Evolutionary conservation across 2,888 invertebrate genomes (phyloP), one percentile per base, ranked within the genome.

Genomic region (Harpalus rubripes): DNA sequence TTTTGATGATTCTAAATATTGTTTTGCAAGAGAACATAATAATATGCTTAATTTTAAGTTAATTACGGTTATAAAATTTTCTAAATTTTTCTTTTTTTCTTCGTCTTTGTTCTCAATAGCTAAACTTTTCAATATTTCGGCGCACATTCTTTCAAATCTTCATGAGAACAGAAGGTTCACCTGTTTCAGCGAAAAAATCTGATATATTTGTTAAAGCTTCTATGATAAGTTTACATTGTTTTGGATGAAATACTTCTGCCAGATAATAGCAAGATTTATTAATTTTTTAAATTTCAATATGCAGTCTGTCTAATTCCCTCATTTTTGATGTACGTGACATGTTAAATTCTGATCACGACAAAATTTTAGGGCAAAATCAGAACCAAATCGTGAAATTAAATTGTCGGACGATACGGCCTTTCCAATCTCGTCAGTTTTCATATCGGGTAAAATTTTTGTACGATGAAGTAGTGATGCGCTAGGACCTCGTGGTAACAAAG

Each of bases 311-410:
- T n/a, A 74, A 16, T 74, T 74, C 74, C 16, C 74, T 41, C 74
- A 74, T 41, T 18, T 41, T 52, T 44, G 74, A 15, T 44, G 15
- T n/a, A 74, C 16, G 44, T 74, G 74, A 44, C 15, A 8, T 26
- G 8, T 15, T 74, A 74, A 74, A 74, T 74, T 44, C 10, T 74
- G 44, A 12, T 74, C 44, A 7, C 74, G 74, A 72, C 72, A 72
- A 7, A 44, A 52, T 74, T 74, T 74, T 18, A 74, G 16, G n/a
- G 74, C 44, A 15, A 74, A 15, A 44, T 74, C 74, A 18, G 74
- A 41, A 26, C 74, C 74, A 74, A 74, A 74, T 7, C 12, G 44
- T 52, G 15, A 52, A 44, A 74, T 74, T 52, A 74, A 44, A 7
- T n/a, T 12, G 39, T 74, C 74, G 10, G 10, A 15, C 8, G 3